Evolutionary conservation across 1,140 invertebrate genomes (phyloP).

Genomic region (Halesus radiatus): DNA sequence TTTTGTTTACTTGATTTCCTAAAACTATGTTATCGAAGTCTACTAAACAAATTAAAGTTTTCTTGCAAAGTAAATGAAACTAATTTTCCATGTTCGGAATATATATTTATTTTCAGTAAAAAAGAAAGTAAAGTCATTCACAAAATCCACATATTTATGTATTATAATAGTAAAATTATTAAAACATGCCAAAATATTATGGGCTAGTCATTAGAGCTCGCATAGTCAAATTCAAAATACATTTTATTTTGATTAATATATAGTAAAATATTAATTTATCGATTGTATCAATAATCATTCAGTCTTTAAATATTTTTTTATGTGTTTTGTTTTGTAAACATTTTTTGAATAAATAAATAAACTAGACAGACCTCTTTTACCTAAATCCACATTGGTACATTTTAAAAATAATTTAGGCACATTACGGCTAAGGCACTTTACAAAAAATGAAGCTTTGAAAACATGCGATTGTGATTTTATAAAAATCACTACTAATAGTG

Average conservation of each 20-base stretch:
- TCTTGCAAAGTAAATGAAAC: background rate
- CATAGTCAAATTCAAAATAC: slow-evolving; percentile 13
- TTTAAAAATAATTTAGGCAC: slow-evolving; percentile 39
- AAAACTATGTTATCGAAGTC: background rate
- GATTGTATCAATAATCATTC: slow-evolving; percentile 50
- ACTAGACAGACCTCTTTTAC: slow-evolving; percentile 30
- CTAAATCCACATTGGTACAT: slow-evolving; percentile 35
- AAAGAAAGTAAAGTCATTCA: slow-evolving; percentile 41
- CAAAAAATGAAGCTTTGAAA: slow-evolving; percentile 32
- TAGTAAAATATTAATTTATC: slow-evolving; percentile 27
- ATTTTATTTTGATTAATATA: slow-evolving; percentile 27
- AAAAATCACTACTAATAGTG: background rate
- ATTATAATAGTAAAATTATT: slow-evolving; percentile 30
- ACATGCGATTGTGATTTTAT: background rate
- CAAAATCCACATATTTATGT: slow-evolving; percentile 25
- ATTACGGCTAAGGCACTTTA: slow-evolving; percentile 22
- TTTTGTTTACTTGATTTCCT: background rate
- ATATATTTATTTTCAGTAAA: slow-evolving; percentile 44
- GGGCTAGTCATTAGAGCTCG: slow-evolving; percentile 45
- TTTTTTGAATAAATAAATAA: slow-evolving; percentile 50
- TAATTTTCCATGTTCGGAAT: slow-evolving; percentile 28
- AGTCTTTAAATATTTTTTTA: slow-evolving; percentile 50
- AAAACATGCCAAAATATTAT: slow-evolving; percentile 43
- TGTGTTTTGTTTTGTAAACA: slow-evolving; percentile 50
- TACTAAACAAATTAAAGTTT: background rate